Evolutionary conservation across 1,140 invertebrate species (phyloP), one percentile per base, ranked within the genome.

Genomic region (Psilanteris sp.): DNA sequence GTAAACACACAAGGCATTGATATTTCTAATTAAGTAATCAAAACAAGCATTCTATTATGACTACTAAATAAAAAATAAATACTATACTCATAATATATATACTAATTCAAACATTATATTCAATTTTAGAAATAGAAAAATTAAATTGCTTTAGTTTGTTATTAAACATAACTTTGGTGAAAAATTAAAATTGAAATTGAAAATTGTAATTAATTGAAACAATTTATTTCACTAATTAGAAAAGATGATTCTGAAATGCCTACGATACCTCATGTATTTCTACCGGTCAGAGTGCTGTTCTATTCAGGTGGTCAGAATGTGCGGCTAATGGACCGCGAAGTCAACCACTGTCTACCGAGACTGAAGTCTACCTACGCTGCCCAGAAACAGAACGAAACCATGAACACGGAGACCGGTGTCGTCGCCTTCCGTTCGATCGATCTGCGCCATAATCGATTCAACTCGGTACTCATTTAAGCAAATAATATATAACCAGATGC

Each of bases 241-340:
- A n/a, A 1, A 54, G 48, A 61, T 34, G 36, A 52, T 37, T 48
- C 16, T 10, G 13, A 31, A 27, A 41, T 46, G 16, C 20, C 8
- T 9, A 41, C 29, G 41, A 66, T 44, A 37, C 8, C 29, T 15
- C 15, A 34, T 64, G 68, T 48, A 55, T 31, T 13, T 55, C 57
- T 55, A 62, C 62, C 68, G 55, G 34, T 15, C 31, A 15, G 31
- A 72, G 64, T 26, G 39, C 15, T 72, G 68, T 64, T 73, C 52
- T 44, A 66, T 73, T 66, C 70, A 66, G 59, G 59, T 73, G 52
- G 59, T 75, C 80, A 64, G 52, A 76, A 73, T 68, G 76, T 72
- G 62, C 41, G 43, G 36, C 64, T 82, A 81, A 81, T 79, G 66
- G 66, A 50, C 70, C 72, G 77, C 68, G 64, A 81, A 80, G 72